These are phyloP conservation scores for Iphiclides podalirius DNA, from an alignment of 2,888 invertebrate species.

Conservation along the genomic window DNA sequence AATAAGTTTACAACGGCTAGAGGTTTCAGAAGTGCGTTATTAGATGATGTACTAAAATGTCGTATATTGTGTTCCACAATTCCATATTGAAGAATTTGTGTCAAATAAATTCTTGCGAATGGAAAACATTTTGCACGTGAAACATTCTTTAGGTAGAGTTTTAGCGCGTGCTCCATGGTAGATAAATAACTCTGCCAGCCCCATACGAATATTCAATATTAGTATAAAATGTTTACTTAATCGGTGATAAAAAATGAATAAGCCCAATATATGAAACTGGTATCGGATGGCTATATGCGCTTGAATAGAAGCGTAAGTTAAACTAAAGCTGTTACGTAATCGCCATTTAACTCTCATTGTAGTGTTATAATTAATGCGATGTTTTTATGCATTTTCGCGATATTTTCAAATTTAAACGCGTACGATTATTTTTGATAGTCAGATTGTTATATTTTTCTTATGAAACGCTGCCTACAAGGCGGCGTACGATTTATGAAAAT, in stretches of 20 bases:
- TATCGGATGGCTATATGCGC: no score
- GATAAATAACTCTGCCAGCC: not conserved
- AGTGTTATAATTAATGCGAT: constrained; percentile 47
- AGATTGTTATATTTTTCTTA: constrained; percentile 71
- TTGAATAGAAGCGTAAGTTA: constrained; percentile 19
- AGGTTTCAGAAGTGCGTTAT: no score
- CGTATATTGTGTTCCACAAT: no score
- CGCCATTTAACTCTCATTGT: constrained; percentile 24
- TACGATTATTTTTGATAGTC: constrained; percentile 77
- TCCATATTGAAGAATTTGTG: no score
- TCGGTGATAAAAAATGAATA: constrained; percentile 2
- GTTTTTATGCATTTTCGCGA: constrained; percentile 57
- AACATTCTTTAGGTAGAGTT: no score
- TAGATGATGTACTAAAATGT: no score
- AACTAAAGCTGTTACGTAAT: constrained; percentile 19
- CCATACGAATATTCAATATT: constrained; percentile 7
- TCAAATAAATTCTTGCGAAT: no score
- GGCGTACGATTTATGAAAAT: constrained; percentile 52
- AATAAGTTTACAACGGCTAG: not conserved
- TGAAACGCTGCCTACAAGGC: constrained; percentile 63
- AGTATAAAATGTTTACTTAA: not conserved
- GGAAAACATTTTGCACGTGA: no score
- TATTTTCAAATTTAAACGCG: constrained; percentile 51
- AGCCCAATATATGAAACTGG: no score
- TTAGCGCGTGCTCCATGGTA: not conserved